Percentiles rank a stretch among this genome's conserved stretches.
These are phyloP conservation scores for Actinia equina DNA, from an alignment of 64 coral and sea anemone genomes.

Conservation along the genomic window DNA sequence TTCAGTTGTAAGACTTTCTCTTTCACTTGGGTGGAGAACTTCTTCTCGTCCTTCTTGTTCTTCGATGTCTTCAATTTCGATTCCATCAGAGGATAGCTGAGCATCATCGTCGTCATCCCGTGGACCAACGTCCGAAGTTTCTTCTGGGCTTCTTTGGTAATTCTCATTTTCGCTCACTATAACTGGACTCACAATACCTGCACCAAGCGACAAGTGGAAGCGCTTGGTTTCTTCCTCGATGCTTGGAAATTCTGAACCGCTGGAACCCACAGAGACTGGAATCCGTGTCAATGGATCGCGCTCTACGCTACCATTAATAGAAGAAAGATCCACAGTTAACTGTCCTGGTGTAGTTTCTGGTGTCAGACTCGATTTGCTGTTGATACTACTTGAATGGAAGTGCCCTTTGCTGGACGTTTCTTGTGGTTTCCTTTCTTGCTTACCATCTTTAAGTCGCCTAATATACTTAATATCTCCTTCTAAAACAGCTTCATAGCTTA, in stretches of 20 bases:
- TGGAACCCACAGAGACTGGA: background rate
- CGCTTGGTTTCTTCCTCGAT: background rate
- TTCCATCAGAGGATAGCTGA: background rate
- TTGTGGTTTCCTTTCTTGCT: background rate
- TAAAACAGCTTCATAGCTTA: conserved; percentile 75
- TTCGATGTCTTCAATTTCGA: conserved; percentile 2
- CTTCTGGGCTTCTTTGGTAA: background rate
- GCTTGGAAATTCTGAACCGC: background rate
- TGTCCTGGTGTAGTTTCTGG: background rate
- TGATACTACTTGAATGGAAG: background rate
- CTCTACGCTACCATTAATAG: conserved; percentile 11
- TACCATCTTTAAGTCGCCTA: background rate
- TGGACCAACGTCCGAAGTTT: background rate
- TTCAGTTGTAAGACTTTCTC: conserved; percentile 2
- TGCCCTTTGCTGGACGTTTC: background rate
- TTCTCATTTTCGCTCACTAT: background rate
- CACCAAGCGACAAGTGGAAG: conserved; percentile 51
- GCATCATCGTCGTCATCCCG: background rate
- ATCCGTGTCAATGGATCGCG: background rate
- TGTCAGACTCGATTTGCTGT: conserved; percentile 16
- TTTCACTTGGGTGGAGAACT: background rate
- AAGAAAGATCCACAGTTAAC: conserved; percentile 6
- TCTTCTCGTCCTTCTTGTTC: background rate
- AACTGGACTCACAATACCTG: conserved; percentile 47
- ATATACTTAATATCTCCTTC: conserved; percentile 76